phyloP scores from a whole-genome alignment of 2,113 vertebrate species.

The Glareola pratincola region DNA sequence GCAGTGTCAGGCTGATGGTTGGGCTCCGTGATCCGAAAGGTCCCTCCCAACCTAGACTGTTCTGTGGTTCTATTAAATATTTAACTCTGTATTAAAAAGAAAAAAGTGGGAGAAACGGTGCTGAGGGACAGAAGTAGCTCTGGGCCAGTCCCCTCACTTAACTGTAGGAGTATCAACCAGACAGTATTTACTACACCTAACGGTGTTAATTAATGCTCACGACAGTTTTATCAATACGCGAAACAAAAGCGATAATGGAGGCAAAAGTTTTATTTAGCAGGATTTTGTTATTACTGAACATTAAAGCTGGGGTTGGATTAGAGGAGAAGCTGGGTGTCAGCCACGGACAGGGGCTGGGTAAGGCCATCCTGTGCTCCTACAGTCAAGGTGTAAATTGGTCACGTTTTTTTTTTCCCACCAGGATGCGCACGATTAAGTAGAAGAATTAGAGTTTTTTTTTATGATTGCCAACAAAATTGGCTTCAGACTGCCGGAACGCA shows the following conservation, averaged over 20 bases:
- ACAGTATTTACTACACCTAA: not conserved
- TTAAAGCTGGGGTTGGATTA: not conserved
- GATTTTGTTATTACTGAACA: not conserved
- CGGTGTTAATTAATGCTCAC: not conserved
- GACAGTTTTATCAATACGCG: not conserved
- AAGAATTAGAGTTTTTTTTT: not conserved
- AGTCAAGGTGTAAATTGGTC: not conserved
- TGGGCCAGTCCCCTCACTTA: not conserved
- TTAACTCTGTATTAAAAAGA: not conserved
- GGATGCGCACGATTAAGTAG: not conserved
- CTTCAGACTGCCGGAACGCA: not conserved
- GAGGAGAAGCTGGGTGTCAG: not conserved
- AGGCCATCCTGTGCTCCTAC: not conserved
- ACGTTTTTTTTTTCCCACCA: not conserved
- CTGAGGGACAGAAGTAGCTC: not conserved
- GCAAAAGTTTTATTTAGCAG: not conserved
- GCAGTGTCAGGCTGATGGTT: no score
- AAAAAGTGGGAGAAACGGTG: not conserved
- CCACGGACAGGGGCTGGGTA: accelerated
- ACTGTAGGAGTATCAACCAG: not conserved
- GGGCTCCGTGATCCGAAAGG: no score
- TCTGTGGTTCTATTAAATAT: not conserved
- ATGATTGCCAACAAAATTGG: not conserved
- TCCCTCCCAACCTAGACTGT: not conserved
- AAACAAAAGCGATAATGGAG: not conserved